Percentiles rank a stretch among this genome's conserved stretches.
Conservation (phyloP, 2,797 vertebrate genomes). For the Sebastes alutus region DNA sequence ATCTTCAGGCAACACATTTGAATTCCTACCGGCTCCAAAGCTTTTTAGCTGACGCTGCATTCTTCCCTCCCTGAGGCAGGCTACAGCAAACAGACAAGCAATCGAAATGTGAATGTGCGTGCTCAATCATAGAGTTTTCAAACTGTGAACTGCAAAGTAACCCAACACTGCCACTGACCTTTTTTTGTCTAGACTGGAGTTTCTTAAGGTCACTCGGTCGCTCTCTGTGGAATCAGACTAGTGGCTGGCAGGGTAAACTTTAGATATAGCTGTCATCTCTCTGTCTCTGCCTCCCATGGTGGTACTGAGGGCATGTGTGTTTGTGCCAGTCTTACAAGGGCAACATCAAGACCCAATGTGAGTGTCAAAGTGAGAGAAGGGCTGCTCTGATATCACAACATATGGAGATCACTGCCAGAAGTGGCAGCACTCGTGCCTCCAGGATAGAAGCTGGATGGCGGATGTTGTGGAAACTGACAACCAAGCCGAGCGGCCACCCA, state of each 20-base stretch:
- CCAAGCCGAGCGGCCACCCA: conserved; percentile 58
- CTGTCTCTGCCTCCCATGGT: conserved; percentile 58
- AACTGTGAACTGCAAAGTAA: conserved; percentile 39
- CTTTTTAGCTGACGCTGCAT: neutral
- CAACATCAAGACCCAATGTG: conserved; percentile 51
- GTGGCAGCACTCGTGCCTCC: conserved; percentile 49
- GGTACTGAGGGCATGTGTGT: conserved; percentile 61
- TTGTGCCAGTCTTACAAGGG: conserved; percentile 70
- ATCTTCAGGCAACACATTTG: neutral
- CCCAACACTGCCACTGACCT: conserved; percentile 35
- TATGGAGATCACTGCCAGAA: conserved; percentile 61
- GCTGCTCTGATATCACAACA: conserved; percentile 52
- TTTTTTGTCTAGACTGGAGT: conserved; percentile 50
- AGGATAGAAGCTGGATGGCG: conserved; percentile 39
- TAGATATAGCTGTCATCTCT: conserved; percentile 72
- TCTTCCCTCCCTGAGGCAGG: neutral
- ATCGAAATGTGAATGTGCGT: conserved; percentile 8
- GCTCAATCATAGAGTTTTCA: conserved; percentile 23
- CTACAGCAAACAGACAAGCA: neutral
- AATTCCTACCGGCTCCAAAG: neutral
- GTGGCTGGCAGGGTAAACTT: conserved; percentile 55
- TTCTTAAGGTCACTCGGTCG: conserved; percentile 49
- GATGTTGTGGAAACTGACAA: conserved; percentile 57
- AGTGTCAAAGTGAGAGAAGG: conserved; percentile 56
- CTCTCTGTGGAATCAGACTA: conserved; percentile 51